Evolutionary conservation across 2,888 invertebrate species (phyloP).

Genomic region (Orthonychiurus folsomi): DNA sequence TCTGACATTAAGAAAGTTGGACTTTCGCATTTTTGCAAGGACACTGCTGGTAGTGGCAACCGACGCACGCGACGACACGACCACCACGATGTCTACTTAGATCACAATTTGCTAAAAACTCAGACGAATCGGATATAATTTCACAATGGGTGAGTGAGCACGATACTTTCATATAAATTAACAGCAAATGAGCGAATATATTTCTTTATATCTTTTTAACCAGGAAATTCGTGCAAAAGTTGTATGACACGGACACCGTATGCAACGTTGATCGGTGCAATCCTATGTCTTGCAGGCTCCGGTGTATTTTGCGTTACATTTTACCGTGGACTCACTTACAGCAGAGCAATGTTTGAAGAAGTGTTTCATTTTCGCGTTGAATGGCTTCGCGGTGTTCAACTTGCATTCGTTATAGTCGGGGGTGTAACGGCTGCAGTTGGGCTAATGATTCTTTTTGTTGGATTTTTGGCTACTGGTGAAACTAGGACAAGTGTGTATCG

Average conservation of each 20-base stretch:
- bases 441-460: constrained; percentile 81
- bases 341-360: constrained; percentile 76
- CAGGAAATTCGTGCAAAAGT: neutral
- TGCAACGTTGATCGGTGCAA: constrained; percentile 87
- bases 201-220: neutral
- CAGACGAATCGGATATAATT: no score
- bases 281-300: constrained; percentile 87
- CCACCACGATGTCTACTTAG: no score
- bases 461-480: constrained; percentile 86
- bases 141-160: no score
- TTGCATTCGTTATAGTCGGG: constrained; percentile 78
- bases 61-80: no score
- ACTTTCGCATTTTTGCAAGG: no score
- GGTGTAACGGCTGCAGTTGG: constrained; percentile 85
- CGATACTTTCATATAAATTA: no score
- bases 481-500: constrained; percentile 84
- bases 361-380: constrained; percentile 67
- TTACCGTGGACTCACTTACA: constrained; percentile 79
- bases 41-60: no score
- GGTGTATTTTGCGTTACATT: constrained; percentile 89
- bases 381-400: constrained; percentile 82
- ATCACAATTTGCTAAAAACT: no score
- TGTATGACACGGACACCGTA: constrained; percentile 86
- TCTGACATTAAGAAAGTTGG: no score
- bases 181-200: no score